Conservation (phyloP, 2,113 vertebrate species). For the Cyanoderma ruficeps region DNA sequence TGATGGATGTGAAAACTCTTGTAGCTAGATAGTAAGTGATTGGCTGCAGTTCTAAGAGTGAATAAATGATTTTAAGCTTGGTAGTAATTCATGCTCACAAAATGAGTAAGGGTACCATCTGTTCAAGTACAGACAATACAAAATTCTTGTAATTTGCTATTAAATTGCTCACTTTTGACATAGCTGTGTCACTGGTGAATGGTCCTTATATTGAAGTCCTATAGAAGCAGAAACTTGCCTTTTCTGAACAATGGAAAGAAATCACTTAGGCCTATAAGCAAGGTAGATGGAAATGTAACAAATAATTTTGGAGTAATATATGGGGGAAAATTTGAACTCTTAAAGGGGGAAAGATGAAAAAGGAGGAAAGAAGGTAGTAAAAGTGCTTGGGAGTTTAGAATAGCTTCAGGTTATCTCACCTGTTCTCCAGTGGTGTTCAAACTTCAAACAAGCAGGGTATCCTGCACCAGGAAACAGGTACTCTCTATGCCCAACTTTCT, state of each 20-base stretch:
- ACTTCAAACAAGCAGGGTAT: neutral
- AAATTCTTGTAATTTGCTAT: neutral
- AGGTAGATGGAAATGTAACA: neutral
- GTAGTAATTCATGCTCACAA: slow-evolving; percentile 17
- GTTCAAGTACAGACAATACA: neutral
- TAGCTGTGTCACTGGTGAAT: neutral
- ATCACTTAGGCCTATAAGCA: neutral
- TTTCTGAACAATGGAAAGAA: neutral
- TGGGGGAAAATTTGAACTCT: neutral
- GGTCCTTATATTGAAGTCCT: neutral
- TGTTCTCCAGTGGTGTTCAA: neutral
- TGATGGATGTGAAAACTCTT: neutral
- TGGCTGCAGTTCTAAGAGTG: neutral
- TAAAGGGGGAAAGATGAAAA: neutral
- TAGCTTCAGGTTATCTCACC: neutral
- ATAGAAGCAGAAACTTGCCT: neutral
- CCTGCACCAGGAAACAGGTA: neutral
- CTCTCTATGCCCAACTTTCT: neutral
- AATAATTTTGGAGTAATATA: neutral
- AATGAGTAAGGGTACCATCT: slow-evolving; percentile 30
- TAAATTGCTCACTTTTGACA: slow-evolving; percentile 10
- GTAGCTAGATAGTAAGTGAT: neutral
- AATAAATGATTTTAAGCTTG: slow-evolving; percentile 9
- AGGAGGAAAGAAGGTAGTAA: neutral
- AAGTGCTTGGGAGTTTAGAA: neutral